Evolutionary conservation across 2,888 invertebrate species (phyloP), one percentile per base, ranked within the genome.

Genomic region (Myopa tessellatipennis): DNA sequence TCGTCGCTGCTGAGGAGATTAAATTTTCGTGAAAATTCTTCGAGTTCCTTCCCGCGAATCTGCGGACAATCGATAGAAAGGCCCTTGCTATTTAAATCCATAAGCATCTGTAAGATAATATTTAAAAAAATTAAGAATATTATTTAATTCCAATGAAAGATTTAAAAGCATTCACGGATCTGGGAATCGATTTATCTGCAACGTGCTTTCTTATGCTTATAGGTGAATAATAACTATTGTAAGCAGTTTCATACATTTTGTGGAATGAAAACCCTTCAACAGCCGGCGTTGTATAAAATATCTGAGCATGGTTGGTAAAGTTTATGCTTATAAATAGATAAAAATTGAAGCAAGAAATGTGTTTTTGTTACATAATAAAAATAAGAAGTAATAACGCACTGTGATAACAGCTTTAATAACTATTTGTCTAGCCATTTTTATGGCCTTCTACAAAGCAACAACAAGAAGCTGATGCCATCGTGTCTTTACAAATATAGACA

Each of bases 51-150:
- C 70, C 95, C 95, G 87, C 94, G 93, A 81, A 95, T 93, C 82
- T 92, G 92, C 76, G 95, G 94, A 89, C 93, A 93, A 89, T 96
- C 95, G 90, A 95, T 95, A 83, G 95, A 93, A 80, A 96, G 91
- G 84, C 95, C 96, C 89, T 95, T 94, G 85, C 93, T 94, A 88
- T 93, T 95, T 86, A 97, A 92, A 90, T 97, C 97, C 94, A 97
- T 95, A 83, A 97, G 93, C 95, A 98, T 95, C 97, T 98, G 89
- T 0, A 45, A 78, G 77, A 38, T 60, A 70, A 60, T 18, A 60
- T 38, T 38, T 61, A 52, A 45, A 34, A 18, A 50, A 45, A 61
- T 45, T 72, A 40, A 52, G 16, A n/a, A 45, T 45, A 45, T 8
- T 45, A 50, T 4, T 36, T 40, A 40, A 26, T 26, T 26, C 26